Evolutionary conservation across 2,113 vertebrate genomes (phyloP), one percentile per base, ranked within the genome.

Genomic region (Heterotis niloticus): DNA sequence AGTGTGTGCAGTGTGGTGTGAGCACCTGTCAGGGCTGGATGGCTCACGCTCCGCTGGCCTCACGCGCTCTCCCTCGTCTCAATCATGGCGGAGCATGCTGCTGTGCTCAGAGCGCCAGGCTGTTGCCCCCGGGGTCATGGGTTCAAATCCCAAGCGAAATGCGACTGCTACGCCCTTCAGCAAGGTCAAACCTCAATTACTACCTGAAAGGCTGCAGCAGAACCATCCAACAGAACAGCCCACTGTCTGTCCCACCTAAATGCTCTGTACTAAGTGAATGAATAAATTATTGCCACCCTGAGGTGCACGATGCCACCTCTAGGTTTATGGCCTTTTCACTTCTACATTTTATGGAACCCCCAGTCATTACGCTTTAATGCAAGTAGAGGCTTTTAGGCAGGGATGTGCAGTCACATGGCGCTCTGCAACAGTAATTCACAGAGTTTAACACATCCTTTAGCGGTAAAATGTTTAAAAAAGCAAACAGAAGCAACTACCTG

Each of bases 181-280:
- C 74, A 75, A 75, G 74, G 59, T 64, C 11, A 16, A 34, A 75
- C 74, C 74, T 75, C 57, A 34, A 75, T 64, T 62, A 34, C 74
- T 74, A 72, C 69, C 69, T 52, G 69, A 1, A 62, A 20, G 44
- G 51, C 23, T 75, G 57, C 59, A 75, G 62, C 20, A 51, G 29
- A 64, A 64, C 62, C 20, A 64, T 57, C 5, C 0, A 4, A n/a
- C 29, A 60, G 26, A 62, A 64, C 26, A 44, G 29, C 59, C 59
- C 62, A 62, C n/a, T 34, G 28, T 44, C 14, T 64, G 18, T 4
- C 60, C 20, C 14, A 34, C 1, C 12, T 29, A 20, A 23, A 64
- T 4, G 14, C 4, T 62, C 60, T 62, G 60, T 60, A 26, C 17
- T 13, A 57, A 74, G n/a, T 12, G 54, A 24, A 74, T 23, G 23